These are phyloP conservation scores for Mesodorylaimus sp. DNA, from an alignment of 2,888 invertebrate genomes.

Conservation along the genomic window DNA sequence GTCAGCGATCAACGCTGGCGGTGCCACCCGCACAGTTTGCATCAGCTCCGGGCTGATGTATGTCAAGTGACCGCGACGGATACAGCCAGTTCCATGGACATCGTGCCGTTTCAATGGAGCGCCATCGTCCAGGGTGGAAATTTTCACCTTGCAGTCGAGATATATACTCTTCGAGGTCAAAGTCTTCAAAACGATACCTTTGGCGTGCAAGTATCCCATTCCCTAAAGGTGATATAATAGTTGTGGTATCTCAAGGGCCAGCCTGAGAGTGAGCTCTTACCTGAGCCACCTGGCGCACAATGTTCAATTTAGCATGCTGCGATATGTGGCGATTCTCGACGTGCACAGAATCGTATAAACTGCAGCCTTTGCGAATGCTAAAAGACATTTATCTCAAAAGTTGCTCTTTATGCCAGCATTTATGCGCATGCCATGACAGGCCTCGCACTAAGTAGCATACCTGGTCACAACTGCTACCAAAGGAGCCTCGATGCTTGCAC, in stretches of 20 bases:
- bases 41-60: conserved; percentile 27
- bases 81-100: no score
- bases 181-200: conserved; percentile 33
- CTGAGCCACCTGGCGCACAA: conserved; percentile 32
- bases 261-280: no score
- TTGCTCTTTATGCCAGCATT: no score
- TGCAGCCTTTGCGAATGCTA: conserved; percentile 29
- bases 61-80: conserved; percentile 30
- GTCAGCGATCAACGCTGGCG: conserved; percentile 16
- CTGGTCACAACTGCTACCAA: conserved; percentile 32
- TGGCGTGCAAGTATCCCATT: conserved; percentile 37
- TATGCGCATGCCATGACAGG: no score
- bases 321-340: conserved; percentile 24
- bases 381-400: no score
- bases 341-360: conserved; percentile 32
- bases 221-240: conserved; percentile 18
- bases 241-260: no score
- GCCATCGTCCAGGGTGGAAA: conserved; percentile 34
- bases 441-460: no score
- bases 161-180: conserved; percentile 35
- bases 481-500: conserved; percentile 32
- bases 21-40: conserved; percentile 16
- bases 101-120: conserved; percentile 16
- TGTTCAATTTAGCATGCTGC: conserved; percentile 26
- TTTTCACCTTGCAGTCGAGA: conserved; percentile 33